Percentiles rank a stretch among this genome's conserved stretches.
Evolutionary conservation across 2,888 invertebrate species (phyloP).

Genomic region (Xylota sylvarum): DNA sequence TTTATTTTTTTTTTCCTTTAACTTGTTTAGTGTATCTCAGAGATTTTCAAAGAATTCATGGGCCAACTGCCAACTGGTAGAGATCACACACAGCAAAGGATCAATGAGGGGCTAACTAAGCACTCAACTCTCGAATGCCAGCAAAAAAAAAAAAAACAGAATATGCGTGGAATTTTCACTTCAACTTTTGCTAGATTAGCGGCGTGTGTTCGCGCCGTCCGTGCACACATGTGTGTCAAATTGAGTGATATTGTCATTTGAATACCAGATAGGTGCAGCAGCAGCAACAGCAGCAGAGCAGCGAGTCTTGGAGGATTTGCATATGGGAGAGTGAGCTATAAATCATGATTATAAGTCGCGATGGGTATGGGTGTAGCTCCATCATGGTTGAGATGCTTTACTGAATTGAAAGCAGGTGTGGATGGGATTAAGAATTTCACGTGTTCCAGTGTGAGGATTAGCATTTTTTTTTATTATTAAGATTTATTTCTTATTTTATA

Average conservation of each 20-base stretch:
- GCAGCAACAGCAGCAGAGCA: slow-evolving; percentile 28
- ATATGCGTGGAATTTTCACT: slow-evolving; percentile 63
- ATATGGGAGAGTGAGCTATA: slow-evolving; percentile 55
- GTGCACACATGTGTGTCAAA: slow-evolving; percentile 37
- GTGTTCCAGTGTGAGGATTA: slow-evolving; percentile 26
- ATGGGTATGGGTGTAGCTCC: slow-evolving; percentile 29
- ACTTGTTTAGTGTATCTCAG: slow-evolving; percentile 24
- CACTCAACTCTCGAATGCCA: slow-evolving; percentile 57
- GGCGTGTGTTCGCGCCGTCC: slow-evolving; percentile 20
- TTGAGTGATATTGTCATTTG: slow-evolving; percentile 58
- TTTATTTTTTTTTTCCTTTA: slow-evolving; percentile 33
- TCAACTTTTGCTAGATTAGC: slow-evolving; percentile 27
- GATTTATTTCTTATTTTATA: neutral
- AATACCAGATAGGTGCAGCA: slow-evolving; percentile 44
- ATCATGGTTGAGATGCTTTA: slow-evolving; percentile 28
- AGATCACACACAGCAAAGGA: slow-evolving; percentile 56
- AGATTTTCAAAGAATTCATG: slow-evolving; percentile 63
- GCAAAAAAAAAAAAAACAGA: neutral
- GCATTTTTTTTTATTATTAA: neutral
- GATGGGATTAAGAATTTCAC: slow-evolving; percentile 58
- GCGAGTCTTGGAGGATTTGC: slow-evolving; percentile 25
- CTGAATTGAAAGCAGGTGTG: slow-evolving; percentile 65
- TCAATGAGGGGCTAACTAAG: slow-evolving; percentile 67
- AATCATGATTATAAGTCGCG: slow-evolving; percentile 69
- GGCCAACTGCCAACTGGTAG: slow-evolving; percentile 62